phyloP scores from a whole-genome alignment of 1,140 invertebrate species.

The Myzus persicae region DNA sequence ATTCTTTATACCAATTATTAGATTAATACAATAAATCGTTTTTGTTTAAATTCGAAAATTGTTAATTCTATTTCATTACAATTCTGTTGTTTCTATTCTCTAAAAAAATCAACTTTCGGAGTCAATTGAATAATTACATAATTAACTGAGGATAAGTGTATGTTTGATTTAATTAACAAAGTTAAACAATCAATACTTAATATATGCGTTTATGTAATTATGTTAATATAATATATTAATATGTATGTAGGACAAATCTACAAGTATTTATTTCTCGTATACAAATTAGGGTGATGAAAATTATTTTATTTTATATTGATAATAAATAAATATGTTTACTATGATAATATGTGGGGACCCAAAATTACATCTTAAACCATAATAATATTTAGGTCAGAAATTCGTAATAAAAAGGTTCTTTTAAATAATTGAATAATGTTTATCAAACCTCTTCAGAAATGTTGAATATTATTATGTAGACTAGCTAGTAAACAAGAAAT shows the following conservation, averaged over 20 bases:
- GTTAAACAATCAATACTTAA: not conserved
- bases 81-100: not conserved
- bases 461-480: no score
- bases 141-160: not conserved
- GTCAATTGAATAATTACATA: conserved; percentile 9
- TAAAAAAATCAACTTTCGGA: not conserved
- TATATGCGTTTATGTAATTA: not conserved
- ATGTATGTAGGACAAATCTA: not conserved
- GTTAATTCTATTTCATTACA: not conserved
- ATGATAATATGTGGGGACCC: no score
- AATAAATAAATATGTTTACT: not conserved
- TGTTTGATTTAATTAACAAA: not conserved
- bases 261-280: not conserved
- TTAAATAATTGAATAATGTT: no score
- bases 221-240: not conserved
- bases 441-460: no score
- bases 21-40: not conserved
- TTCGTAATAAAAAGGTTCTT: no score
- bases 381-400: no score
- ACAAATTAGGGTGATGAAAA: not conserved
- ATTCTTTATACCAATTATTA: not conserved
- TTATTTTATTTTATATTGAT: not conserved
- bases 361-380: no score
- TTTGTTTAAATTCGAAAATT: not conserved
- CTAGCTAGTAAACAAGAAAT: no score